Evolutionary conservation across 2,888 invertebrate species (phyloP).

Genomic region (Oligia strigilis): DNA sequence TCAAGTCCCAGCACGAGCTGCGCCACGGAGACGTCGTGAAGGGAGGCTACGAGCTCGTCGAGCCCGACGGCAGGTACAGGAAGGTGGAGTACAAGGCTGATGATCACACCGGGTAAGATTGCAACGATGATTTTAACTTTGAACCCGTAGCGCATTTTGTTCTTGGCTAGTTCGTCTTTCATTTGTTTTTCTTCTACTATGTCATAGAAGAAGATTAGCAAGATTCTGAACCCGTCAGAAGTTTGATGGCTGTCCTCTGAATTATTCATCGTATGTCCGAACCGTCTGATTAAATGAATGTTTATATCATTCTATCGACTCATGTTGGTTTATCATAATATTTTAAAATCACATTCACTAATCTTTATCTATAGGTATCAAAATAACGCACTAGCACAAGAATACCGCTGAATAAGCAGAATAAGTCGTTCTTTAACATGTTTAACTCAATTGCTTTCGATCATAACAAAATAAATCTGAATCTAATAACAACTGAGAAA

Average conservation of each 20-base stretch:
- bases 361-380: background rate
- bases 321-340: background rate
- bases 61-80: conserved; percentile 92
- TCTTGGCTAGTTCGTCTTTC: background rate
- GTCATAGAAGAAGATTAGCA: conserved; percentile 58
- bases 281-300: conserved; percentile 2
- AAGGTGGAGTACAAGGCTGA: conserved; percentile 93
- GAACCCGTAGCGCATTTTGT: background rate
- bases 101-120: conserved; percentile 86
- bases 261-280: conserved; percentile 63
- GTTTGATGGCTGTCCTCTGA: conserved; percentile 57
- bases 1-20: conserved; percentile 89
- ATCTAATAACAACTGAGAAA: background rate
- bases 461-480: background rate
- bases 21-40: conserved; percentile 91
- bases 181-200: background rate
- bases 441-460: background rate
- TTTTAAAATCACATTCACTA: background rate
- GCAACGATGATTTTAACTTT: background rate
- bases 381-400: background rate
- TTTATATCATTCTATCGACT: background rate
- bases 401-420: background rate
- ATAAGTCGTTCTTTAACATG: background rate
- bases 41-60: conserved; percentile 92
- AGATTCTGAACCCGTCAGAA: conserved; percentile 53